phyloP scores from a whole-genome alignment of 2,888 invertebrate genomes.

The Lasioglossum vierecki region DNA sequence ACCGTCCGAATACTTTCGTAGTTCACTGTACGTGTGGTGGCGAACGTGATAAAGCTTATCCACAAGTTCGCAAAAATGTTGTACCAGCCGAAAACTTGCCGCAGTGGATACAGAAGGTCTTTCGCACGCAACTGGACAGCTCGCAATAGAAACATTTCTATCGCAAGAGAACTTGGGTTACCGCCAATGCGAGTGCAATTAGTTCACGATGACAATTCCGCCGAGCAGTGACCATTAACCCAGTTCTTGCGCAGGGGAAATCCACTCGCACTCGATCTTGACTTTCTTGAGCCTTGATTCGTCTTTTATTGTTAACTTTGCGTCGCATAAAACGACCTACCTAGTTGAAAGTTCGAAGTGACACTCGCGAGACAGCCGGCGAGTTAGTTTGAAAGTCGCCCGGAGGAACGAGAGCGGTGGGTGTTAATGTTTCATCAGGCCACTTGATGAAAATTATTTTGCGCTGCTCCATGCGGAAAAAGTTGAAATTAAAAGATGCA shows the following conservation, averaged over 20 bases:
- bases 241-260: slow-evolving; percentile 68
- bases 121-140: slow-evolving; percentile 19
- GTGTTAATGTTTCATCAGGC: slow-evolving; percentile 24
- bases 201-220: slow-evolving; percentile 80
- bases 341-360: slow-evolving; percentile 14
- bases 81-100: background rate
- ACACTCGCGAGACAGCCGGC: slow-evolving; percentile 7
- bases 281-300: slow-evolving; percentile 25
- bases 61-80: background rate
- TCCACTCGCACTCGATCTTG: slow-evolving; percentile 39
- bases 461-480: background rate
- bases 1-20: background rate
- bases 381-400: background rate
- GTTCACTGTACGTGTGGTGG: background rate
- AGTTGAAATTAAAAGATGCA: slow-evolving; percentile 18
- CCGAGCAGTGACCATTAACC: slow-evolving; percentile 80
- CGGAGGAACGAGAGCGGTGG: background rate
- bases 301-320: slow-evolving; percentile 21
- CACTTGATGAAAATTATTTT: slow-evolving; percentile 16
- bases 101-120: background rate
- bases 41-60: background rate
- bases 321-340: slow-evolving; percentile 16
- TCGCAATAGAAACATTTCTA: slow-evolving; percentile 43
- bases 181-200: slow-evolving; percentile 78
- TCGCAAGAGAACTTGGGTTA: slow-evolving; percentile 62